Conservation (phyloP, 2,888 invertebrate genomes). For the Calameuta pallipes region DNA sequence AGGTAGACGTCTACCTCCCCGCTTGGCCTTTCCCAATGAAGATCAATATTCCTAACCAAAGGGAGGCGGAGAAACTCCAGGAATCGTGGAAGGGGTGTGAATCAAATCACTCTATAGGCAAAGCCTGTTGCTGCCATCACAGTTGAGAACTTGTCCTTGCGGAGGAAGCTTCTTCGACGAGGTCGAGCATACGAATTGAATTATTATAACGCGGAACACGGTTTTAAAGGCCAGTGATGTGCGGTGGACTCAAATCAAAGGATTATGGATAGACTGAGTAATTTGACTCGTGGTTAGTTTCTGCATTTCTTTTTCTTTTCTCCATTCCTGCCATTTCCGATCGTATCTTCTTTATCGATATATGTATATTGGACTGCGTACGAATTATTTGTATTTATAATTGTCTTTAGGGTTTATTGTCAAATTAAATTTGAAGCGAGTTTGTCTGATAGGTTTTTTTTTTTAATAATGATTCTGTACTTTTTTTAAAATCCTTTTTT, state of each 20-base stretch:
- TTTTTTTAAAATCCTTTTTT: neutral
- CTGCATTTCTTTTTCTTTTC: neutral
- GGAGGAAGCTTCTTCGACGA: constrained; percentile 2
- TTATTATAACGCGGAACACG: neutral
- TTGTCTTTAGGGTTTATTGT: neutral
- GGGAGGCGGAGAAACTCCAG: constrained; percentile 41
- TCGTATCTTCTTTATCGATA: neutral
- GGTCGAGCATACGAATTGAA: neutral
- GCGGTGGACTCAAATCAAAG: constrained; percentile 49
- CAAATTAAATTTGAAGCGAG: neutral
- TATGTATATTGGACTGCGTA: neutral
- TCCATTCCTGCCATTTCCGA: neutral
- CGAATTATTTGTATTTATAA: neutral
- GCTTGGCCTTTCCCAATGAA: constrained; percentile 46
- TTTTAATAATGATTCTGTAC: neutral
- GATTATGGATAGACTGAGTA: constrained; percentile 60
- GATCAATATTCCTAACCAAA: constrained; percentile 61
- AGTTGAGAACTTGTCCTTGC: constrained; percentile 41
- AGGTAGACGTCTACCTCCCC: constrained; percentile 29
- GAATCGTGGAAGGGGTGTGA: constrained; percentile 46
- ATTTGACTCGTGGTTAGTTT: constrained; percentile 57
- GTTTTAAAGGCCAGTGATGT: constrained; percentile 51
- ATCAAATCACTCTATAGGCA: constrained; percentile 55
- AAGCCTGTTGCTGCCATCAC: constrained; percentile 62
- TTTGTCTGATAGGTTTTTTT: neutral